A percentile compares a stretch with the other conserved stretches of the same genome.
Evolutionary conservation across 2,113 vertebrate species (phyloP).

Genomic region (Heterocephalus glaber): DNA sequence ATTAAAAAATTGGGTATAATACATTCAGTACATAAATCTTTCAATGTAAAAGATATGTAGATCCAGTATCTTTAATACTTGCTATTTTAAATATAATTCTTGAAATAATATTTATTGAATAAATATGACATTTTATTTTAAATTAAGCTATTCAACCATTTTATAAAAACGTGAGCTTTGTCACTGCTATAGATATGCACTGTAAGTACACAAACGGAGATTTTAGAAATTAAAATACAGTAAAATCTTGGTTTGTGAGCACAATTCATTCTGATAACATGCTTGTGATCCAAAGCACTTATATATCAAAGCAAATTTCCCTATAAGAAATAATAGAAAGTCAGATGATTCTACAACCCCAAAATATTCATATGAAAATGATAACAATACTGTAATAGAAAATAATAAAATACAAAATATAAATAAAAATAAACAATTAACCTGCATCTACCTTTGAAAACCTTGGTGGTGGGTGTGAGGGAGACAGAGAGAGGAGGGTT

Average conservation of each 20-base stretch:
- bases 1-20: constrained; percentile 21
- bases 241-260: background rate
- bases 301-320: background rate
- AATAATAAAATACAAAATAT: background rate
- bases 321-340: background rate
- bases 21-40: background rate
- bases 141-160: constrained; percentile 24
- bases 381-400: background rate
- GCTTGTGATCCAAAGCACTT: background rate
- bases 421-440: background rate
- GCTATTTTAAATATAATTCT: constrained; percentile 16
- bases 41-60: constrained; percentile 23
- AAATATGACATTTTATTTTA: constrained; percentile 36
- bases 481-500: background rate
- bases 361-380: background rate
- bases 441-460: background rate
- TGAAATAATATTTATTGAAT: constrained; percentile 19
- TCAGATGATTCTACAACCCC: background rate
- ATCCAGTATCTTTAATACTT: constrained; percentile 14
- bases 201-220: constrained; percentile 51
- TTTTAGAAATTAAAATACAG: constrained; percentile 52
- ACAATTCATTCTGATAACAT: background rate
- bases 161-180: constrained; percentile 31
- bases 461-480: background rate
- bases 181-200: constrained; percentile 12